These are phyloP conservation scores for Manis pentadactyla DNA, from an alignment of 2,797 vertebrate species.

Conservation along the genomic window DNA sequence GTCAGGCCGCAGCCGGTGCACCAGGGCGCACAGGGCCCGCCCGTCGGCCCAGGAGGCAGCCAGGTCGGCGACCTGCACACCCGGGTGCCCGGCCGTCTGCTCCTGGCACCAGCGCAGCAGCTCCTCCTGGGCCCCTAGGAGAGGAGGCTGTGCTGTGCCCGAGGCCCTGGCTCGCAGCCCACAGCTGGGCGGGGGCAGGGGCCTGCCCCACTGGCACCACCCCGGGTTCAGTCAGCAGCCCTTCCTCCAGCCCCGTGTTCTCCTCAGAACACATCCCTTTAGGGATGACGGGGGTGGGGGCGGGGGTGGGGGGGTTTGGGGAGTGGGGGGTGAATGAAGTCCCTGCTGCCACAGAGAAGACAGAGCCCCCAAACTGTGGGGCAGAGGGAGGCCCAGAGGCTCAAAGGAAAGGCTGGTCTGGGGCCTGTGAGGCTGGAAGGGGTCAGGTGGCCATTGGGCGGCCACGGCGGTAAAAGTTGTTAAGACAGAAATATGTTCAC, in stretches of 20 bases:
- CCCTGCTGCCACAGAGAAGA: neutral
- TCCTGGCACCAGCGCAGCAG: slow-evolving; percentile 94
- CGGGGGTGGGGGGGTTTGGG: too few species aligned
- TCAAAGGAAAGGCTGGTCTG: neutral
- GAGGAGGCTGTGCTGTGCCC: neutral
- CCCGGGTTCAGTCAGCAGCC: neutral
- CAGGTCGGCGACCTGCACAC: slow-evolving; percentile 90
- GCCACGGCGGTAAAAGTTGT: rapidly evolving
- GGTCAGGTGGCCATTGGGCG: rapidly evolving
- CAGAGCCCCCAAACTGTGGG: neutral
- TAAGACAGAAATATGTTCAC: neutral
- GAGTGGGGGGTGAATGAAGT: neutral
- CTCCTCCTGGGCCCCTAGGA: slow-evolving; percentile 87
- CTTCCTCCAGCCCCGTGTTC: neutral
- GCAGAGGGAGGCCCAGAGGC: neutral
- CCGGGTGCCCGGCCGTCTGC: slow-evolving; percentile 89
- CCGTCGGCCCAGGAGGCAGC: slow-evolving; percentile 94
- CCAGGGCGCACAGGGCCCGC: slow-evolving; percentile 93
- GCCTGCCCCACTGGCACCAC: neutral
- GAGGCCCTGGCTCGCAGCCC: neutral
- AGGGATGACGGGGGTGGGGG: neutral
- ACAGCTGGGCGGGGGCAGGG: neutral
- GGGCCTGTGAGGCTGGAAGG: rapidly evolving
- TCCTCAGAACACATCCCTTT: neutral
- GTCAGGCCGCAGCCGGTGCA: slow-evolving; percentile 92